These are phyloP conservation scores for Tetraneura akinire DNA, from an alignment of 1,140 invertebrate genomes.

Conservation along the genomic window DNA sequence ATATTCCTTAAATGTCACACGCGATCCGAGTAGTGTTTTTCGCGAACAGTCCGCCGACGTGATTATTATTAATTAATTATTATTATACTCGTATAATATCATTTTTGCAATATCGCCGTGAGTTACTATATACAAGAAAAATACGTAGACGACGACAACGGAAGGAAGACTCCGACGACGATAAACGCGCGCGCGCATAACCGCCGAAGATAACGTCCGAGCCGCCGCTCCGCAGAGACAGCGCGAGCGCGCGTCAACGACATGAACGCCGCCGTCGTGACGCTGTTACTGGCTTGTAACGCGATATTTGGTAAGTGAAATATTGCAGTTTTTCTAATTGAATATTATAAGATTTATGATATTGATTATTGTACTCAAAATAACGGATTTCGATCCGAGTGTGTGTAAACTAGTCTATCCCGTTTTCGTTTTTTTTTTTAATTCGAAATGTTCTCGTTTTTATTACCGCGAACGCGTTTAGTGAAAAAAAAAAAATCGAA, in stretches of 20 bases:
- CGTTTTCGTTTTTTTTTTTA: background rate
- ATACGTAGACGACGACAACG: too few relatives aligned
- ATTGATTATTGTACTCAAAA: too few relatives aligned
- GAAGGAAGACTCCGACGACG: too few relatives aligned
- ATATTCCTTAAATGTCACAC: conserved; percentile 40
- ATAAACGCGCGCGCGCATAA: too few relatives aligned
- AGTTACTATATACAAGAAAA: too few relatives aligned
- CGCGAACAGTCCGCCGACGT: conserved; percentile 18
- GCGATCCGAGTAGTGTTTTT: background rate
- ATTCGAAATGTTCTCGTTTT: background rate
- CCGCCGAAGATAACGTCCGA: background rate
- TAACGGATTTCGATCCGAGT: too few relatives aligned
- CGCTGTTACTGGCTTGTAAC: conserved; percentile 9
- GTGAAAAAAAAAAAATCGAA: conserved; percentile 31
- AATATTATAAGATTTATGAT: too few relatives aligned
- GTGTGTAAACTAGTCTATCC: background rate
- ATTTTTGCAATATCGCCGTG: background rate
- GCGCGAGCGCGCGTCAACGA: conserved; percentile 5
- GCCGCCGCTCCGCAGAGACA: background rate
- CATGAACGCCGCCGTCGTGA: background rate
- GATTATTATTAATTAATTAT: too few relatives aligned
- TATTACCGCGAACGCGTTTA: background rate
- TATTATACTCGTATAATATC: too few relatives aligned
- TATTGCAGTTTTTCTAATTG: too few relatives aligned
- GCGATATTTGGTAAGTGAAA: background rate